Evolutionary conservation across 2,797 vertebrate genomes (phyloP).

Genomic region (Pristis pectinata): DNA sequence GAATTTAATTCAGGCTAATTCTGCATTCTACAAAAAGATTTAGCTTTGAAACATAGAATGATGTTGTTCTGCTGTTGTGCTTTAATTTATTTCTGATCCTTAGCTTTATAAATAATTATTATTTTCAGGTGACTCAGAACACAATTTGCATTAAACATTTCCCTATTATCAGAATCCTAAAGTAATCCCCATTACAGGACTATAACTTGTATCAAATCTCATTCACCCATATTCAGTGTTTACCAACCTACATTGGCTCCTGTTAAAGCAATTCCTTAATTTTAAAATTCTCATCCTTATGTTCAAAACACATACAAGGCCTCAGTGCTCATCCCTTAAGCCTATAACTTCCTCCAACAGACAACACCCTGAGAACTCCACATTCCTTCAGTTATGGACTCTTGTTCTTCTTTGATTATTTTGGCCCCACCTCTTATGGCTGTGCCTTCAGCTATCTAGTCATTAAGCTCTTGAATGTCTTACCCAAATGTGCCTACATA

Average conservation of each 20-base stretch:
- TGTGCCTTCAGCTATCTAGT: neutral
- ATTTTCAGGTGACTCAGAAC: neutral
- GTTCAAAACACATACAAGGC: neutral
- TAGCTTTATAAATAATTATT: neutral
- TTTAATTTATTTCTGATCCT: neutral
- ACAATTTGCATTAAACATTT: neutral
- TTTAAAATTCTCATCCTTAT: neutral
- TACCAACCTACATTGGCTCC: neutral
- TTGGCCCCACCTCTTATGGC: neutral
- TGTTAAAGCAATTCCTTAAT: neutral
- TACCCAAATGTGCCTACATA: neutral
- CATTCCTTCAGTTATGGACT: too few relatives aligned
- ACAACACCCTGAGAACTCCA: too few relatives aligned
- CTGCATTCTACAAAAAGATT: too few relatives aligned
- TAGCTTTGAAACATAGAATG: too few relatives aligned
- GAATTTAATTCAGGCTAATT: too few relatives aligned
- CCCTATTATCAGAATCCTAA: neutral
- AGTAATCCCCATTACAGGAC: neutral
- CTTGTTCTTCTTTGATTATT: neutral
- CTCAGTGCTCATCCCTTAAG: neutral
- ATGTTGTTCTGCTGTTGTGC: too few relatives aligned
- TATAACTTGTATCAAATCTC: neutral
- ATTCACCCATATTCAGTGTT: neutral
- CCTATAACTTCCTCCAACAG: neutral
- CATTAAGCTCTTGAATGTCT: neutral